phyloP scores from a whole-genome alignment of 2,113 vertebrate species.

The Ahaetulla prasina region DNA sequence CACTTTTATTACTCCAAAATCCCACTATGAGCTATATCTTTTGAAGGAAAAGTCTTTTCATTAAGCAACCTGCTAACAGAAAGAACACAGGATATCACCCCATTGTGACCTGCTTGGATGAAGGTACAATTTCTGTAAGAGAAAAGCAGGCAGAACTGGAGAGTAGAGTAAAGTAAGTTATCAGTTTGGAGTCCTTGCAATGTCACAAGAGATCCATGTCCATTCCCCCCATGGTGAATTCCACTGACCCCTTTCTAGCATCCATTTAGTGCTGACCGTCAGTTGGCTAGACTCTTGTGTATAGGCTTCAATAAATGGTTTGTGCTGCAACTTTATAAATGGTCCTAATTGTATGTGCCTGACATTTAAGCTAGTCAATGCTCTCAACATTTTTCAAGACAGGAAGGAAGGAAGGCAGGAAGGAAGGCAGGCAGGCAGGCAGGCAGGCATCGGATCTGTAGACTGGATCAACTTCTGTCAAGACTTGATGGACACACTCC shows the following conservation, averaged over 20 bases:
- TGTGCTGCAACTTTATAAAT: not conserved
- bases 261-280: not conserved
- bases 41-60: not conserved
- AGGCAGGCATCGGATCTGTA: too few relatives aligned
- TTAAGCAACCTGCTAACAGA: not conserved
- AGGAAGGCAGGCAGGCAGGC: too few relatives aligned
- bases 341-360: not conserved
- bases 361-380: not conserved
- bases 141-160: not conserved
- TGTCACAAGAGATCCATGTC: not conserved
- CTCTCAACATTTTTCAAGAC: not conserved
- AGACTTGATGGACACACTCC: too few relatives aligned
- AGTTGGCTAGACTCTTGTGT: not conserved
- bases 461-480: too few relatives aligned
- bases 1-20: not conserved
- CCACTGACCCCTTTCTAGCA: not conserved
- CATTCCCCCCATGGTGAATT: not conserved
- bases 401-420: not conserved
- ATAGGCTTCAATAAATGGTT: not conserved
- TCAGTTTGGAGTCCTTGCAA: not conserved
- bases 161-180: not conserved
- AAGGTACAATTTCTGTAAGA: not conserved
- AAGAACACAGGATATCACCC: not conserved
- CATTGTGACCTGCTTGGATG: slow-evolving; percentile 29
- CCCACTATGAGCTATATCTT: not conserved